Evolutionary conservation across 2,113 vertebrate genomes (phyloP), one percentile per base, ranked within the genome.

Genomic region (Archilochus colubris): DNA sequence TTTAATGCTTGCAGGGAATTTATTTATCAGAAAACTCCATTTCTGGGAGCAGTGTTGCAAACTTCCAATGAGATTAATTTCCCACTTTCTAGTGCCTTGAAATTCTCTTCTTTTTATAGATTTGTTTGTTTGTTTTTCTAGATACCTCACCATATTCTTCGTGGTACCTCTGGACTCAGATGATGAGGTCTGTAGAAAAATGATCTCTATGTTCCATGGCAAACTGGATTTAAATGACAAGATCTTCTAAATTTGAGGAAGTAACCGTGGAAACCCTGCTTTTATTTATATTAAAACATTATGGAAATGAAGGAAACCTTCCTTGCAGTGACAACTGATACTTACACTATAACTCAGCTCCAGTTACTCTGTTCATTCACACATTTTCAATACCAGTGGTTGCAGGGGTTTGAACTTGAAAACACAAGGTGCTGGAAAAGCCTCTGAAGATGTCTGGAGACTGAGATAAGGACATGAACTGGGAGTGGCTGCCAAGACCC

Each of bases 191-290:
- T 54, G 64, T 21, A 92, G 75, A 75, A 91, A 91, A 91, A 88
- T 59, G 48, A 88, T 43, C 61, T 95, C 86, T 90, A 91, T 61
- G 69, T 88, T 86, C 68, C 62, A 64, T 28, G 40, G 82, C 33
- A 92, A 95, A 95, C 40, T 74, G 81, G 40, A 89, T 94, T 96
- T 93, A 91, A 95, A 88, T 14, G 76, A 89, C 75, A 93, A 94
- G 88, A 86, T 64, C 40, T 72, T 43, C 81, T 70, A 66, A 67
- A 90, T 66, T 46, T 70, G 73, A 68, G 62, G 63, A 91, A 96
- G 54, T 46, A 50, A 43, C 58, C 4, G 4, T 43, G 33, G 69
- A 82, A 94, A 93, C 82, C 4, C 40, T 72, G 57, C 30, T 93
- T 92, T 62, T 28, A 5, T 59, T 86, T 63, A 2, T 6, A 75